phyloP scores from a whole-genome alignment of 2,888 invertebrate genomes.

The Hartigia nigra region DNA sequence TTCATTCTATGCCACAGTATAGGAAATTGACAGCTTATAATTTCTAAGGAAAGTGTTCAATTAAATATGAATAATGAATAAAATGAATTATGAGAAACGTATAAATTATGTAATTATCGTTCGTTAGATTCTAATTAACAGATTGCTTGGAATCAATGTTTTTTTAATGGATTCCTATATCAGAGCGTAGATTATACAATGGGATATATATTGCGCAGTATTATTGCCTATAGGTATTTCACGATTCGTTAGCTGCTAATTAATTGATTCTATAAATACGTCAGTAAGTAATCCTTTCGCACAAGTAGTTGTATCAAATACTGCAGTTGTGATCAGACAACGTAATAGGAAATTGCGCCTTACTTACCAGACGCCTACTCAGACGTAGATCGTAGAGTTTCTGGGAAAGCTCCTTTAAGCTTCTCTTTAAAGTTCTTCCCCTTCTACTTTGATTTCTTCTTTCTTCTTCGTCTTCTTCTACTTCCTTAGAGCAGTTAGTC shows the following conservation, averaged over 20 bases:
- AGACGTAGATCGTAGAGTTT: conserved; percentile 26
- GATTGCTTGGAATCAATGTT: neutral
- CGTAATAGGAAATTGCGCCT: neutral
- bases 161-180: neutral
- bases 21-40: neutral
- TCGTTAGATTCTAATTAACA: neutral
- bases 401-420: conserved; percentile 35
- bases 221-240: neutral
- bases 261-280: neutral
- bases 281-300: neutral
- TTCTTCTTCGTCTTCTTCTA: conserved; percentile 6
- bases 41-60: neutral
- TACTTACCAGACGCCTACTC: conserved; percentile 37
- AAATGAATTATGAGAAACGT: neutral
- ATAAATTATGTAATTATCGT: neutral
- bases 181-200: neutral
- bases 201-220: neutral
- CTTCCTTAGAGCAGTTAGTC: conserved; percentile 3
- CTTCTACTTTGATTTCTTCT: conserved; percentile 7
- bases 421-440: neutral
- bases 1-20: neutral
- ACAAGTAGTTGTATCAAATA: neutral
- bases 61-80: neutral
- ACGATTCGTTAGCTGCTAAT: neutral
- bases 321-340: neutral